These are phyloP conservation scores for Tokudaia muenninki DNA, from an alignment of 2,797 vertebrate species.

Conservation along the genomic window DNA sequence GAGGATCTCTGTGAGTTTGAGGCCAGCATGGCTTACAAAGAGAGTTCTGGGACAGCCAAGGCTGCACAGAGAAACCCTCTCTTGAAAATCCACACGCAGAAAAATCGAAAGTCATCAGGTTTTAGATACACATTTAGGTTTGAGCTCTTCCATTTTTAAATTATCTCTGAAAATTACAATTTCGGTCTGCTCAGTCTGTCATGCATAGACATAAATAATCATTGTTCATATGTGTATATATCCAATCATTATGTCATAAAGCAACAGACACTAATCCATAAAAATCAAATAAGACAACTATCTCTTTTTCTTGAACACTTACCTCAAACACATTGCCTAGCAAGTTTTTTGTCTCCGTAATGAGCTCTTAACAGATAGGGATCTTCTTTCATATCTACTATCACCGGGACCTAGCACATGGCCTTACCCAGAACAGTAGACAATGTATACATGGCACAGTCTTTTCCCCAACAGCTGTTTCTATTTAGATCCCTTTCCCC, in stretches of 20 bases:
- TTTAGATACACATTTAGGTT: not conserved
- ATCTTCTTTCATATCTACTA: not conserved
- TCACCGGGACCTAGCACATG: not conserved
- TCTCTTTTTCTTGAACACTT: not conserved
- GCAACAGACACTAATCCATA: not conserved
- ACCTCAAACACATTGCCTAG: not conserved
- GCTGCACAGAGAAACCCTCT: too few species aligned
- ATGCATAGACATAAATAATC: not conserved
- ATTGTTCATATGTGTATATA: not conserved
- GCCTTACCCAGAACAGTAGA: not conserved
- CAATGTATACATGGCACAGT: not conserved
- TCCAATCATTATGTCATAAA: not conserved
- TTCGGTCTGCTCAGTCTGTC: not conserved
- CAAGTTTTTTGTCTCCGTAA: not conserved
- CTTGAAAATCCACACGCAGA: not conserved
- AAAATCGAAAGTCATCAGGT: not conserved
- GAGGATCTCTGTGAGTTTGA: too few species aligned
- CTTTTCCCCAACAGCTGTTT: not conserved
- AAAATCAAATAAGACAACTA: not conserved
- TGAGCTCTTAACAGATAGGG: not conserved
- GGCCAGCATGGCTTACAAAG: too few species aligned
- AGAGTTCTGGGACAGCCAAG: too few species aligned
- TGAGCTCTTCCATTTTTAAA: constrained; percentile 19
- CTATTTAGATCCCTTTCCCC: not conserved
- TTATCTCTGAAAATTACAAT: constrained; percentile 38